Conservation (phyloP, 2,797 vertebrate species). For the Betta splendens region DNA sequence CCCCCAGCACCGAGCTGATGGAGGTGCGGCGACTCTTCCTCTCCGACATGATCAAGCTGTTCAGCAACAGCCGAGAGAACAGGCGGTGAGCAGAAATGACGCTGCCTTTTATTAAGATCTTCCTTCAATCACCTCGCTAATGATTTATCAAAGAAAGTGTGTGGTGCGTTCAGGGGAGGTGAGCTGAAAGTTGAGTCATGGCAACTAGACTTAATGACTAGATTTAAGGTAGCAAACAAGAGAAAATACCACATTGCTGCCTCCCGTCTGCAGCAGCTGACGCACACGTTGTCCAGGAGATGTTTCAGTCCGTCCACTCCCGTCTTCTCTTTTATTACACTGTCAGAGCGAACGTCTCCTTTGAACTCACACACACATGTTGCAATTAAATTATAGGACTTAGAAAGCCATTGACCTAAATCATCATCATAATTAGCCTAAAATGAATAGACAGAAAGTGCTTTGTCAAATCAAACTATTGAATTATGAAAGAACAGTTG, state of each 20-base stretch:
- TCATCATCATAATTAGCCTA: constrained; percentile 25
- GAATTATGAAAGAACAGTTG: constrained; percentile 5
- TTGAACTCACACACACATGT: constrained; percentile 9
- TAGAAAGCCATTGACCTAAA: constrained; percentile 27
- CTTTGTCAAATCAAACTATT: constrained; percentile 19
- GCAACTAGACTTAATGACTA: too few relatives aligned
- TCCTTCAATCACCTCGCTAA: constrained; percentile 33
- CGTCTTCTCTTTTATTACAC: constrained; percentile 3
- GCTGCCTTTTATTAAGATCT: constrained; percentile 13
- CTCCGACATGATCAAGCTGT: constrained; percentile 98
- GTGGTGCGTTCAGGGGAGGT: too few relatives aligned
- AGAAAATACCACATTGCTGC: constrained; percentile 4
- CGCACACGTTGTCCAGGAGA: constrained; percentile 55
- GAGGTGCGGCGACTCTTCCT: constrained; percentile 93
- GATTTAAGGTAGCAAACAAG: neutral
- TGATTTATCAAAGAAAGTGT: neutral
- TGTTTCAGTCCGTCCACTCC: constrained; percentile 44
- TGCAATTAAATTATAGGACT: constrained; percentile 35
- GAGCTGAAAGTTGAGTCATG: too few relatives aligned
- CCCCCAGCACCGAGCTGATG: constrained; percentile 84
- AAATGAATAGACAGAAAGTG: constrained; percentile 17
- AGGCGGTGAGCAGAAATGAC: constrained; percentile 84
- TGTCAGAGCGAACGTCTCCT: neutral
- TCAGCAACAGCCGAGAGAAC: constrained; percentile 96
- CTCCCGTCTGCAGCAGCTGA: constrained; percentile 29